Conservation (phyloP, 1,140 invertebrate genomes). For the Tetramorium alpestre region DNA sequence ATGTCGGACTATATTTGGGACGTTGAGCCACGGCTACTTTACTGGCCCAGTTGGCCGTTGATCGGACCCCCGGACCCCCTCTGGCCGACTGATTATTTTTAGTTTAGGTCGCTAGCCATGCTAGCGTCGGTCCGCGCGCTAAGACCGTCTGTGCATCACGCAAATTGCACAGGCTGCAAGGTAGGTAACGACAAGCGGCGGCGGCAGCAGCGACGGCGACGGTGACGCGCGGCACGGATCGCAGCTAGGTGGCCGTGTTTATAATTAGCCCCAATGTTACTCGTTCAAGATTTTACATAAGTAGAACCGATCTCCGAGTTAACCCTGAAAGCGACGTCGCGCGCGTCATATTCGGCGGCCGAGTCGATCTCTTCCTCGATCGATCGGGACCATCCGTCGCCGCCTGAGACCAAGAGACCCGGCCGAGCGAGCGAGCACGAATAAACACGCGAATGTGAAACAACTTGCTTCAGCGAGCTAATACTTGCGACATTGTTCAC, state of each 20-base stretch:
- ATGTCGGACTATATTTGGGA: constrained; percentile 81
- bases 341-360: constrained; percentile 32
- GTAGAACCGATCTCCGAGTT: constrained; percentile 65
- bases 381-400: neutral
- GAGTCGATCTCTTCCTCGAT: constrained; percentile 30
- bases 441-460: neutral
- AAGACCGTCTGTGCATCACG: constrained; percentile 52
- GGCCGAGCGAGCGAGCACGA: neutral
- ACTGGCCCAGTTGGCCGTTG: constrained; percentile 80
- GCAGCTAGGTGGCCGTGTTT: constrained; percentile 62
- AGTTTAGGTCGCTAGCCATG: constrained; percentile 68
- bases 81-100: constrained; percentile 72
- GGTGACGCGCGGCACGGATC: constrained; percentile 13
- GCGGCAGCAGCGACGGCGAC: neutral
- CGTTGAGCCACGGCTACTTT: constrained; percentile 77
- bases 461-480: neutral
- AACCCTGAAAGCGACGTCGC: constrained; percentile 64
- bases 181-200: constrained; percentile 44
- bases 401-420: neutral
- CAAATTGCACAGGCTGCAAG: constrained; percentile 59
- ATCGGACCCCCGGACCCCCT: constrained; percentile 64
- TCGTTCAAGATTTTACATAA: constrained; percentile 74
- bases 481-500: neutral
- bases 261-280: constrained; percentile 74
- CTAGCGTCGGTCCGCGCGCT: constrained; percentile 17